Percentiles rank a stretch among this genome's conserved stretches.
Conservation (phyloP, 2,888 invertebrate species). For the Cantharis rustica region DNA sequence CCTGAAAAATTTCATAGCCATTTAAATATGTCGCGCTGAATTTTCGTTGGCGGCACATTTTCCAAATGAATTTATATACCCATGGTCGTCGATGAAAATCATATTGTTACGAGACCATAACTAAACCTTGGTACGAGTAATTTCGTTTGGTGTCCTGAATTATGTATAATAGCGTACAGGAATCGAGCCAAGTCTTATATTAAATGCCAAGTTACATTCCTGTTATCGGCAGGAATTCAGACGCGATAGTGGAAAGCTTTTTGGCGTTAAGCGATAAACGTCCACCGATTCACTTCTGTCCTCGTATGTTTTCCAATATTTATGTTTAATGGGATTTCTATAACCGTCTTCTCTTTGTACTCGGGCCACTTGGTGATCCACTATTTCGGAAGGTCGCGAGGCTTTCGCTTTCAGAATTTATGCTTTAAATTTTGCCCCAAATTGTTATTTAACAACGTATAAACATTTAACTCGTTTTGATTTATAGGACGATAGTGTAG, state of each 20-base stretch:
- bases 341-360: slow-evolving; percentile 6
- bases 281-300: slow-evolving; percentile 11
- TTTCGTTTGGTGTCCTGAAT: slow-evolving; percentile 32
- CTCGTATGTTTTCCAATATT: slow-evolving; percentile 18
- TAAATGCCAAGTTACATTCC: slow-evolving; percentile 34
- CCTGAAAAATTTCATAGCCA: background rate
- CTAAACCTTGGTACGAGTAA: slow-evolving; percentile 27
- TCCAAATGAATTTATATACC: slow-evolving; percentile 12
- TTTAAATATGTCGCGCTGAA: background rate
- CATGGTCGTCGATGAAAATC: slow-evolving; percentile 28
- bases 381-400: background rate
- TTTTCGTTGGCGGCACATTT: slow-evolving; percentile 10
- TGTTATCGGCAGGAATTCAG: slow-evolving; percentile 31
- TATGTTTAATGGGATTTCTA: slow-evolving; percentile 23
- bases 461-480: slow-evolving; percentile 25
- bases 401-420: background rate
- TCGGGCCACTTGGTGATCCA: background rate
- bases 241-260: slow-evolving; percentile 12
- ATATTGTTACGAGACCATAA: slow-evolving; percentile 31
- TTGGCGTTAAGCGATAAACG: slow-evolving; percentile 27
- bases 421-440: background rate
- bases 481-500: slow-evolving; percentile 37
- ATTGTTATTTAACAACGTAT: background rate
- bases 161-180: slow-evolving; percentile 32
- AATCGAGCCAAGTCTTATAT: slow-evolving; percentile 37